These are phyloP conservation scores for Aepyceros melampus DNA, from an alignment of 2,113 vertebrate species.

Conservation along the genomic window DNA sequence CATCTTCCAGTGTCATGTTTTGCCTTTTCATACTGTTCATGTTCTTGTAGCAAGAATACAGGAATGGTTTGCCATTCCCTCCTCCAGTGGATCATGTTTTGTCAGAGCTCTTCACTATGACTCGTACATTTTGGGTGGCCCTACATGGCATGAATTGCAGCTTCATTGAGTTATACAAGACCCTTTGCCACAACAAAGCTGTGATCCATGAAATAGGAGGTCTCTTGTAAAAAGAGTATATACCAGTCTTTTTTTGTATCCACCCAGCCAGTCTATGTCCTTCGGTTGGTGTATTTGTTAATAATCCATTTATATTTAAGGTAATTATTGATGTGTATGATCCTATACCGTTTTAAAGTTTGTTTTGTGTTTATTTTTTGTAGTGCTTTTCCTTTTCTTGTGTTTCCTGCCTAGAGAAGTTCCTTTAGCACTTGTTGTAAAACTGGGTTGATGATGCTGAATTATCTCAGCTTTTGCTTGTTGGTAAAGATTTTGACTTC, in stretches of 20 bases:
- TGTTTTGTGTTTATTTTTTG: neutral
- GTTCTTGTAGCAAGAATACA: neutral
- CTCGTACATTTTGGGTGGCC: neutral
- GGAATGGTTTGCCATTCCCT: neutral
- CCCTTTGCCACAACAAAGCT: no score
- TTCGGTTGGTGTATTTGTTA: neutral
- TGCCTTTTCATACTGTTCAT: neutral
- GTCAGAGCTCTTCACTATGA: neutral
- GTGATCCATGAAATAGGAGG: neutral
- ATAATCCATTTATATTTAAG: neutral
- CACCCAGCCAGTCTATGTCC: neutral
- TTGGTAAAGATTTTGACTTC: neutral
- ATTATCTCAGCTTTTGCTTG: neutral
- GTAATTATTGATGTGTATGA: neutral
- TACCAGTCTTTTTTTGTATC: no score
- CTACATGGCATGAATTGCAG: neutral
- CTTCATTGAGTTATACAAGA: neutral
- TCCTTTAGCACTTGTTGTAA: neutral
- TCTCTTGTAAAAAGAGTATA: no score
- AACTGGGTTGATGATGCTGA: neutral
- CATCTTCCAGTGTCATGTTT: neutral
- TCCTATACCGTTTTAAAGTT: neutral
- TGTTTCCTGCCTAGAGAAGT: neutral
- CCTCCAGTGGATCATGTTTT: neutral
- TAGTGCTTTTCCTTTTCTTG: neutral